Conservation (phyloP, 2,888 invertebrate genomes). For the Drosophila prostipennis region DNA sequence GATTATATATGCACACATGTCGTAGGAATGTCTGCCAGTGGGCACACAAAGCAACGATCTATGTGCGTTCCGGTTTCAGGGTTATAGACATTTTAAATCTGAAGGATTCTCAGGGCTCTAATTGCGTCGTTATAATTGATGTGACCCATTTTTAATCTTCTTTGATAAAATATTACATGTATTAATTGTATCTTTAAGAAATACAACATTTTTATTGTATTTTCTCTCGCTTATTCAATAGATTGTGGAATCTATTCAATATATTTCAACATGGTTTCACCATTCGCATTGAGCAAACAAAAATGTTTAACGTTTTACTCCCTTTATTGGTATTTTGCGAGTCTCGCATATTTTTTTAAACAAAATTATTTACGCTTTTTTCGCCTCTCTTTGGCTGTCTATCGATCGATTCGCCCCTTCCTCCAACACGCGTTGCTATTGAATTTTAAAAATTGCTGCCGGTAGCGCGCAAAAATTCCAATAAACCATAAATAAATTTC, state of each 20-base stretch:
- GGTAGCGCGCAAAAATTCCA: constrained; percentile 80
- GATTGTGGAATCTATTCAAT: neutral
- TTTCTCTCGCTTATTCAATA: too few species aligned
- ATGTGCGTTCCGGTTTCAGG: constrained; percentile 24
- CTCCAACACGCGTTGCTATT: constrained; percentile 61
- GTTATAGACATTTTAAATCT: constrained; percentile 2
- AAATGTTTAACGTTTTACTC: constrained; percentile 3
- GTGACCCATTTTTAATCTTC: neutral
- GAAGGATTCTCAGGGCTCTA: constrained; percentile 1
- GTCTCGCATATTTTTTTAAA: constrained; percentile 59
- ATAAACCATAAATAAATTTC: constrained; percentile 81
- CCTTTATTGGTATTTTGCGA: constrained; percentile 48
- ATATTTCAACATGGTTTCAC: constrained; percentile 4
- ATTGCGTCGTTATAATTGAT: neutral
- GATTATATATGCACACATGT: constrained; percentile 38
- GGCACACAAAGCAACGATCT: constrained; percentile 17
- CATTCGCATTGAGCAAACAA: constrained; percentile 6
- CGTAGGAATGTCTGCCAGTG: constrained; percentile 29
- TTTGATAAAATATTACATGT: too few species aligned
- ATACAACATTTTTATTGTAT: too few species aligned
- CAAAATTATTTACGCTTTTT: constrained; percentile 60
- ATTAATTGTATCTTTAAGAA: too few species aligned
- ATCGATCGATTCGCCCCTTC: constrained; percentile 16
- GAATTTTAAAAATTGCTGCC: constrained; percentile 75
- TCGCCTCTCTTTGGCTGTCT: constrained; percentile 3